phyloP scores from a whole-genome alignment of 2,888 invertebrate genomes.

The Panzeria rudis region DNA sequence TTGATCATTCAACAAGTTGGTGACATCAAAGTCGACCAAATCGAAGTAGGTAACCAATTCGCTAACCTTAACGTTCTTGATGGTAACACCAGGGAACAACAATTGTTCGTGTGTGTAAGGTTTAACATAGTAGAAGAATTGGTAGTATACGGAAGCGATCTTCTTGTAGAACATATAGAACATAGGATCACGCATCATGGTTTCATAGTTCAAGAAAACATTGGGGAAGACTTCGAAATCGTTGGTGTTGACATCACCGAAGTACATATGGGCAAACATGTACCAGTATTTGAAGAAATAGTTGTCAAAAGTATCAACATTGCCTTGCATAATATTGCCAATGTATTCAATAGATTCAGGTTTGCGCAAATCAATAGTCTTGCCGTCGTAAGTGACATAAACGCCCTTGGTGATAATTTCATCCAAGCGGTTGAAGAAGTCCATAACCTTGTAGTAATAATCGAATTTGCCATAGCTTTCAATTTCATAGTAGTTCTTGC shows the following conservation, averaged over 20 bases:
- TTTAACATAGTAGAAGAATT: slow-evolving; percentile 86
- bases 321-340: slow-evolving; percentile 85
- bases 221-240: slow-evolving; percentile 83
- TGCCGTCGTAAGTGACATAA: slow-evolving; percentile 76
- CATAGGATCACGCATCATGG: slow-evolving; percentile 88
- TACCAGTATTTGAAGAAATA: slow-evolving; percentile 75
- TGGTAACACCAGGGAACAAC: slow-evolving; percentile 86
- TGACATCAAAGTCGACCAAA: slow-evolving; percentile 87
- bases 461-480: slow-evolving; percentile 81
- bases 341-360: slow-evolving; percentile 85
- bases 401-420: slow-evolving; percentile 84
- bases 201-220: slow-evolving; percentile 87
- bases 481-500: slow-evolving; percentile 85
- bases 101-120: slow-evolving; percentile 87
- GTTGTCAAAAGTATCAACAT: slow-evolving; percentile 80
- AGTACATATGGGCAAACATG: slow-evolving; percentile 68
- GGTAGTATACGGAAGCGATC: slow-evolving; percentile 85
- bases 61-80: slow-evolving; percentile 87
- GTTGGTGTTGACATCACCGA: slow-evolving; percentile 74
- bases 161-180: slow-evolving; percentile 88
- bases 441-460: slow-evolving; percentile 57
- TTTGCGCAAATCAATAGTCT: slow-evolving; percentile 75
- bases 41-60: slow-evolving; percentile 89
- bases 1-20: slow-evolving; percentile 85
- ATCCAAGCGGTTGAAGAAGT: slow-evolving; percentile 82